Percentiles rank a stretch among this genome's conserved stretches.
Evolutionary conservation across 2,888 invertebrate species (phyloP).

Genomic region (Pollenia angustigena): DNA sequence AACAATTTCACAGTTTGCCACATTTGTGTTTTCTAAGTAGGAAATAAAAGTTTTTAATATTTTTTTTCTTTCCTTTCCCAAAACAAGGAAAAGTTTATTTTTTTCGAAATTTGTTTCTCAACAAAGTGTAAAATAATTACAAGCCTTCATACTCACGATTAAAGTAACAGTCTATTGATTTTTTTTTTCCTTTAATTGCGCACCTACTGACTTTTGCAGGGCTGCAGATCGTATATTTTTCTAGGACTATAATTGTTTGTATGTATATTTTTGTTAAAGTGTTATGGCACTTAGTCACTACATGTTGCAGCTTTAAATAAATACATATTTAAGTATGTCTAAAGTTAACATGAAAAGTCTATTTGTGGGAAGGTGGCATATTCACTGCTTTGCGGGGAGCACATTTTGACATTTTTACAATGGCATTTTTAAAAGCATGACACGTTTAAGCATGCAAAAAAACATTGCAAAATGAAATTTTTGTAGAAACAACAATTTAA

Average conservation of each 20-base stretch:
- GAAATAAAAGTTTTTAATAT: background rate
- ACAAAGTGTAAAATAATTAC: background rate
- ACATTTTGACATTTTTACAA: too few relatives aligned
- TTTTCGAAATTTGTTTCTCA: background rate
- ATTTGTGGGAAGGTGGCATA: too few relatives aligned
- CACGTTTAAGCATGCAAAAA: too few relatives aligned
- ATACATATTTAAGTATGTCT: background rate
- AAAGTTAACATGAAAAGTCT: too few relatives aligned
- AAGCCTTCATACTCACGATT: background rate
- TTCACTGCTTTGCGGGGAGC: too few relatives aligned
- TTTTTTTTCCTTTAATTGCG: conserved; percentile 10
- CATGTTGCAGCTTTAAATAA: background rate
- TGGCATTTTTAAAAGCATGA: too few relatives aligned
- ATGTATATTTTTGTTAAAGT: background rate
- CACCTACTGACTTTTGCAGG: conserved; percentile 3
- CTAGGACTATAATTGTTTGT: too few relatives aligned
- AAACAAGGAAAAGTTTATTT: background rate
- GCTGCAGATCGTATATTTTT: background rate
- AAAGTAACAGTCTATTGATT: conserved; percentile 12
- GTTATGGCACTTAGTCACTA: background rate
- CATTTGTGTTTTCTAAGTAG: background rate
- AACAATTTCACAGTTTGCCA: conserved; percentile 6
- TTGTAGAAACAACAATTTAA: background rate
- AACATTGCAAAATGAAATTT: background rate
- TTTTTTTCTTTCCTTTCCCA: background rate